A percentile compares a stretch with the other conserved stretches of the same genome.
phyloP scores from a whole-genome alignment of 1,140 invertebrate species.

The Apocrypta bakeri region DNA sequence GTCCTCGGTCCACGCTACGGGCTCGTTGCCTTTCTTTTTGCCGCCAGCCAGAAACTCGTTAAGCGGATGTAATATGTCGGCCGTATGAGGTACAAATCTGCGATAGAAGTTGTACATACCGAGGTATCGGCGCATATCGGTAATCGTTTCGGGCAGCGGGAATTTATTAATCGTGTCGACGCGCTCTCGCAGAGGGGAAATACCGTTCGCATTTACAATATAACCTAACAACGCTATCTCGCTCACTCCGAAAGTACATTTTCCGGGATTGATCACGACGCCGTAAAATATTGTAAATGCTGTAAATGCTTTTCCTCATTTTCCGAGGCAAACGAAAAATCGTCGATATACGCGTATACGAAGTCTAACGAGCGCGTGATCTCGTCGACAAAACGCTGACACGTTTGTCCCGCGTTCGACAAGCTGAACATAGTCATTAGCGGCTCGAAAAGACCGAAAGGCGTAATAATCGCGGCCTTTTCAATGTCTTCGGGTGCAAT shows the following conservation, averaged over 20 bases:
- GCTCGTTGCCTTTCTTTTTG: background rate
- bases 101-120: slow-evolving; percentile 63
- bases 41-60: background rate
- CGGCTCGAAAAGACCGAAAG: slow-evolving; percentile 46
- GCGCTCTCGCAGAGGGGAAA: background rate
- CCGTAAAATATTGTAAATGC: background rate
- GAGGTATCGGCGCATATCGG: slow-evolving; percentile 59
- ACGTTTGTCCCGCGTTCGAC: slow-evolving; percentile 55
- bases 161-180: slow-evolving; percentile 53
- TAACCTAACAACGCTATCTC: background rate
- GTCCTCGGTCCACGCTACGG: slow-evolving; percentile 35
- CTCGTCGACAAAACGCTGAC: slow-evolving; percentile 15
- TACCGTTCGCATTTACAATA: background rate
- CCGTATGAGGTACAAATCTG: slow-evolving; percentile 37
- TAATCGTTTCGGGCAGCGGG: slow-evolving; percentile 50
- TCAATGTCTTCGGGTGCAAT: slow-evolving; percentile 69
- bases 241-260: background rate
- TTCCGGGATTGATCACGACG: no score
- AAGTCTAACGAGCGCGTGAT: background rate
- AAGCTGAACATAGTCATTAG: slow-evolving; percentile 50
- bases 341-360: background rate
- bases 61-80: background rate
- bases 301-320: background rate
- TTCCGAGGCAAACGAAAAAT: slow-evolving; percentile 55
- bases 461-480: slow-evolving; percentile 59